Percentiles rank a stretch among this genome's conserved stretches.
Evolutionary conservation across 1,140 invertebrate species (phyloP).

Genomic region (Drosophila sproati): DNA sequence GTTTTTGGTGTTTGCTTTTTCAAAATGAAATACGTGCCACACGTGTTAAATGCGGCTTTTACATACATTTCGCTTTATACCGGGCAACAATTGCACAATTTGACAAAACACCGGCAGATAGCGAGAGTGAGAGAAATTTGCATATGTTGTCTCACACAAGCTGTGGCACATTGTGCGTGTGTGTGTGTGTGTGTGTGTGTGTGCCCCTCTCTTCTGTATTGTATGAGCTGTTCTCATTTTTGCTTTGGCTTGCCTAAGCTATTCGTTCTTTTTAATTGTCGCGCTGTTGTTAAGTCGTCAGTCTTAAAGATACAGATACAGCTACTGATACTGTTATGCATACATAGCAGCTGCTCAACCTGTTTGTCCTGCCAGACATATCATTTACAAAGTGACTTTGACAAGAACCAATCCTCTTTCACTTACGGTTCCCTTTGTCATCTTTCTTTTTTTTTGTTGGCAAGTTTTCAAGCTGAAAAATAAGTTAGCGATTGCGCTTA

Average conservation of each 20-base stretch:
- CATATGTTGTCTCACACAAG: constrained; percentile 51
- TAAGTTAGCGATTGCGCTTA: constrained; percentile 29
- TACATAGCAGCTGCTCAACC: constrained; percentile 35
- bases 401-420: not conserved
- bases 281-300: constrained; percentile 46
- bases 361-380: constrained; percentile 17
- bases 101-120: constrained; percentile 37
- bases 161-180: constrained; percentile 1
- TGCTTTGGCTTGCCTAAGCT: constrained; percentile 32
- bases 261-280: constrained; percentile 75
- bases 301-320: constrained; percentile 11
- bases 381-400: constrained; percentile 27
- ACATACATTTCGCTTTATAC: constrained; percentile 29
- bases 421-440: constrained; percentile 30
- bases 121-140: constrained; percentile 42
- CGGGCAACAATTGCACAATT: constrained; percentile 76
- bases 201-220: constrained; percentile 10
- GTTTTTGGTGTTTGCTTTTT: constrained; percentile 16
- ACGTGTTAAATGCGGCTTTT: constrained; percentile 71
- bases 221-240: constrained; percentile 18
- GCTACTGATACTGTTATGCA: constrained; percentile 4
- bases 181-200: constrained; percentile 18
- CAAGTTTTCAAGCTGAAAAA: constrained; percentile 30
- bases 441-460: constrained; percentile 20
- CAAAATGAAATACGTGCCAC: constrained; percentile 80